phyloP scores from a whole-genome alignment of 2,888 invertebrate genomes.

The Arge pagana region DNA sequence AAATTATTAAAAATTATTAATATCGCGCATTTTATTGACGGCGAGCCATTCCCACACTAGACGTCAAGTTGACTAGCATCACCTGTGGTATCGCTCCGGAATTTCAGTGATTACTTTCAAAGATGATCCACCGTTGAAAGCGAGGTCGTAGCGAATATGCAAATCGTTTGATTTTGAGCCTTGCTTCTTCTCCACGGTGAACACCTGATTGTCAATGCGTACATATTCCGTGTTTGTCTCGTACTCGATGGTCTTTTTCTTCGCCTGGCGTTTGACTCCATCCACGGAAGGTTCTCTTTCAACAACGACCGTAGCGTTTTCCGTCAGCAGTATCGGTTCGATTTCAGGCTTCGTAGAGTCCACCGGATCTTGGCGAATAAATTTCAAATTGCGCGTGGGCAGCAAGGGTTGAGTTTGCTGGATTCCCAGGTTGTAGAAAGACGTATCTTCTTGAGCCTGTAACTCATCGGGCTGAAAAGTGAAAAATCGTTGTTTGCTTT shows the following conservation, averaged over 20 bases:
- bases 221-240: constrained; percentile 44
- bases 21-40: no score
- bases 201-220: no score
- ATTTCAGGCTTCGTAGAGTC: constrained; percentile 1
- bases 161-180: constrained; percentile 38
- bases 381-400: constrained; percentile 41
- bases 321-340: not conserved
- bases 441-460: constrained; percentile 9
- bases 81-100: constrained; percentile 46
- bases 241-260: constrained; percentile 27
- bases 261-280: constrained; percentile 16
- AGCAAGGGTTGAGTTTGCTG: constrained; percentile 47
- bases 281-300: constrained; percentile 20
- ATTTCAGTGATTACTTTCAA: constrained; percentile 45
- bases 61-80: constrained; percentile 2
- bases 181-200: no score
- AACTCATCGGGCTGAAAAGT: no score
- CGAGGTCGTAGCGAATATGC: constrained; percentile 41
- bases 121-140: constrained; percentile 53
- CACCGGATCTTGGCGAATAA: constrained; percentile 32
- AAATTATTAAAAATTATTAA: constrained; percentile 5
- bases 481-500: no score
- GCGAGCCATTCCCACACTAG: no score
- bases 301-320: constrained; percentile 16
- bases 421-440: constrained; percentile 47